phyloP scores from a whole-genome alignment of 2,888 invertebrate species.

The Acronicta leporina region DNA sequence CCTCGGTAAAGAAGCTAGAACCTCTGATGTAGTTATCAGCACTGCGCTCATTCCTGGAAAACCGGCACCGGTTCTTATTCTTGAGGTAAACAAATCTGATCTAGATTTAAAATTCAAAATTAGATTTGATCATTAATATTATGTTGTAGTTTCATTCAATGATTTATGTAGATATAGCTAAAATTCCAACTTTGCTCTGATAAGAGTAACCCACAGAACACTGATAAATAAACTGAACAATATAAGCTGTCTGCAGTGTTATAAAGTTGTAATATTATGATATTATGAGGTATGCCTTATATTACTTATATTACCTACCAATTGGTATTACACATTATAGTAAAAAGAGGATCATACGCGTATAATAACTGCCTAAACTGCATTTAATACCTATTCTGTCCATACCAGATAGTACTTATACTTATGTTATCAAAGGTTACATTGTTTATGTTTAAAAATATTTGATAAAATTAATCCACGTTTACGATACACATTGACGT shows the following conservation, averaged over 20 bases:
- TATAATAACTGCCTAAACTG: background rate
- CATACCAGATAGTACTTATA: background rate
- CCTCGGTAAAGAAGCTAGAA: constrained; percentile 95
- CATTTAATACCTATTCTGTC: background rate
- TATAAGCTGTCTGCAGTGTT: background rate
- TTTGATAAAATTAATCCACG: no score
- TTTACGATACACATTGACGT: background rate
- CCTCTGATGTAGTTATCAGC: constrained; percentile 96
- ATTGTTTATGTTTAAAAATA: constrained; percentile 1
- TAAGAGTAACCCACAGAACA: background rate
- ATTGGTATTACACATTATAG: no score
- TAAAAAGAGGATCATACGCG: background rate
- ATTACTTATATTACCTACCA: no score
- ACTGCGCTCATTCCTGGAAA: constrained; percentile 97
- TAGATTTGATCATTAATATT: no score
- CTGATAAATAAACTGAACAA: background rate
- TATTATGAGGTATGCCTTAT: no score
- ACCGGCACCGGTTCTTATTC: constrained; percentile 93
- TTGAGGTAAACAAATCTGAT: constrained; percentile 90
- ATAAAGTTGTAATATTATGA: no score
- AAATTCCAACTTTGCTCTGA: background rate
- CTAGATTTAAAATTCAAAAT: background rate
- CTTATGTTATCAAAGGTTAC: constrained; percentile 6
- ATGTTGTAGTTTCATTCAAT: no score
- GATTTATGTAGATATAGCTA: no score